These are phyloP conservation scores for Synanthedon andrenaeformis DNA, from an alignment of 2,888 invertebrate species.

Conservation along the genomic window DNA sequence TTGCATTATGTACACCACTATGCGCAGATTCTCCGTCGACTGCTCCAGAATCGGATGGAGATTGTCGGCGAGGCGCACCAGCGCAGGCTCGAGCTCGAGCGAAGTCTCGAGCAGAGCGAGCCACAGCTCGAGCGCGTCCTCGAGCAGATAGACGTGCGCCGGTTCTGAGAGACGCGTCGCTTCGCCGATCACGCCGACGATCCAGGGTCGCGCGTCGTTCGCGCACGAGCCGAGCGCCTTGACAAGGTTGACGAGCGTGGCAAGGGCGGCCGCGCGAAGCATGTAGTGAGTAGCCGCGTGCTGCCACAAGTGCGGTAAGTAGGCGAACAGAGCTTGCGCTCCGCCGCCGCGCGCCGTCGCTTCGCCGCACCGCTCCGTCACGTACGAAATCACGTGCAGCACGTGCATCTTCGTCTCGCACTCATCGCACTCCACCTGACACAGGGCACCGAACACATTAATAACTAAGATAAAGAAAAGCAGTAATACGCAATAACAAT, in stretches of 20 bases:
- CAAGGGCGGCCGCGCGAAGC: conserved; percentile 90
- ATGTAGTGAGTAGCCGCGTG: conserved; percentile 90
- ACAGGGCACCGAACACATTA: conserved; percentile 37
- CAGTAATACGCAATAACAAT: too few species aligned
- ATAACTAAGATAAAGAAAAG: background rate
- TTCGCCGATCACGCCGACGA: conserved; percentile 64
- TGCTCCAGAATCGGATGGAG: conserved; percentile 82
- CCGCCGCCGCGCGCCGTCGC: conserved; percentile 86
- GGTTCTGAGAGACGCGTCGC: conserved; percentile 81
- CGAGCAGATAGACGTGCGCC: conserved; percentile 89
- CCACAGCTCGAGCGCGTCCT: conserved; percentile 94
- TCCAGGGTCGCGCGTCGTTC: conserved; percentile 72
- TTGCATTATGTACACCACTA: conserved; percentile 84
- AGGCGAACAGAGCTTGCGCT: conserved; percentile 76
- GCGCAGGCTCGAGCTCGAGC: conserved; percentile 69
- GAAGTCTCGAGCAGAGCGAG: conserved; percentile 81
- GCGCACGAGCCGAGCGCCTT: conserved; percentile 77
- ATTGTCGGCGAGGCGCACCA: conserved; percentile 81
- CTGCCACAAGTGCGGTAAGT: conserved; percentile 89
- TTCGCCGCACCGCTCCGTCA: conserved; percentile 87
- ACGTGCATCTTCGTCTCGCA: conserved; percentile 97
- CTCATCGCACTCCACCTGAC: conserved; percentile 85
- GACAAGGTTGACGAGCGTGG: conserved; percentile 87
- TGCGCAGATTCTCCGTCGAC: conserved; percentile 83
- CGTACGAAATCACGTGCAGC: conserved; percentile 87